Percentiles rank a stretch among this genome's conserved stretches.
phyloP scores from a whole-genome alignment of 2,113 vertebrate species.

The Dendropsophus ebraccatus region DNA sequence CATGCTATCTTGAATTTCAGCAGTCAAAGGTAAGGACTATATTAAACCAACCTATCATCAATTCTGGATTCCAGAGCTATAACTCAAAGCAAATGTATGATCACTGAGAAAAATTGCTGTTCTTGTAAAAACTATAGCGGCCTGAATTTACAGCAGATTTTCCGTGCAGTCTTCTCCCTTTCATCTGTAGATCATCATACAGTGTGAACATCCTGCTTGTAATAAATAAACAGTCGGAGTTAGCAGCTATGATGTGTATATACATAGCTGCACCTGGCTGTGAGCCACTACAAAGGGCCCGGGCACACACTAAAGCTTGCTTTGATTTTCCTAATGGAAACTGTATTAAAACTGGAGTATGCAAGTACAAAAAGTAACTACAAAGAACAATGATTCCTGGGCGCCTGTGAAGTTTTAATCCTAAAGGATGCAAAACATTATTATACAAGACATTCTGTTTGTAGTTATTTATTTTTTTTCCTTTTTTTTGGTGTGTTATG shows the following conservation, averaged over 20 bases:
- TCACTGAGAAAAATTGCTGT: constrained; percentile 62
- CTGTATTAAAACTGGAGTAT: constrained; percentile 46
- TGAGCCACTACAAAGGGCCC: constrained; percentile 42
- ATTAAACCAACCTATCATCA: constrained; percentile 62
- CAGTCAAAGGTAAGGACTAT: constrained; percentile 56
- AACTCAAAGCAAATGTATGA: constrained; percentile 64
- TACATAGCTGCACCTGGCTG: constrained; percentile 59
- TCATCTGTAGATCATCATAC: constrained; percentile 61
- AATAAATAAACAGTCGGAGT: constrained; percentile 50
- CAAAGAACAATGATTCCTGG: constrained; percentile 44
- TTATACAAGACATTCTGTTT: constrained; percentile 55
- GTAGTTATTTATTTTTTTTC: neutral
- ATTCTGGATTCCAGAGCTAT: constrained; percentile 55
- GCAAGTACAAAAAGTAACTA: constrained; percentile 45
- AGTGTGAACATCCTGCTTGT: constrained; percentile 49
- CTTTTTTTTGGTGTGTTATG: constrained; percentile 3
- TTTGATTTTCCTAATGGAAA: constrained; percentile 47
- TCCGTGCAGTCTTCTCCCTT: constrained; percentile 68
- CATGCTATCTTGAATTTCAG: constrained; percentile 39
- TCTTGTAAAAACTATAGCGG: constrained; percentile 51
- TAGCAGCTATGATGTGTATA: neutral
- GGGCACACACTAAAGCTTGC: constrained; percentile 37
- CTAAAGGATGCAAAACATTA: constrained; percentile 52
- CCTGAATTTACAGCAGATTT: constrained; percentile 66
- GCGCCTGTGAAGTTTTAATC: constrained; percentile 52